Conservation (phyloP, 2,888 invertebrate genomes). For the Resseliella maxima region DNA sequence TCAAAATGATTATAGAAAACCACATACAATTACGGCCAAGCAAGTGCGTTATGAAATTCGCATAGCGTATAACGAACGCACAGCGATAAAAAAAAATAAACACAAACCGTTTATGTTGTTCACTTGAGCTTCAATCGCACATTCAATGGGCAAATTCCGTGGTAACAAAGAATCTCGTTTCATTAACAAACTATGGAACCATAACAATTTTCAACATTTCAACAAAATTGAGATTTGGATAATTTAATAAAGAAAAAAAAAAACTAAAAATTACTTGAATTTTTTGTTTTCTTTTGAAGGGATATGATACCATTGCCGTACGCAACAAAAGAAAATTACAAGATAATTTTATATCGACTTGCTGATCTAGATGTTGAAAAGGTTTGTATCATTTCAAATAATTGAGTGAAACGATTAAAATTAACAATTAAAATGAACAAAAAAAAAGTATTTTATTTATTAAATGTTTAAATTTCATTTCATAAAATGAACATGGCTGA, state of each 20-base stretch:
- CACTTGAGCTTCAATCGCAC: neutral
- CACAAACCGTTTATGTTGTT: neutral
- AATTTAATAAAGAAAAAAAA: conserved; percentile 44
- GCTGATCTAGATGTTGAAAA: conserved; percentile 73
- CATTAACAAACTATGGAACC: neutral
- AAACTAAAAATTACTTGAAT: neutral
- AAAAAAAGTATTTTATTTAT: too few species aligned
- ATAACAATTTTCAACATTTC: neutral
- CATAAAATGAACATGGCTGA: neutral
- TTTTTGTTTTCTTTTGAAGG: conserved; percentile 67
- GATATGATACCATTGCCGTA: conserved; percentile 77
- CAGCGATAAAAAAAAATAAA: neutral
- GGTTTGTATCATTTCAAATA: conserved; percentile 61
- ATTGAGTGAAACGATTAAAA: neutral
- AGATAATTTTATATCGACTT: conserved; percentile 75
- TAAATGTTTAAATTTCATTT: neutral
- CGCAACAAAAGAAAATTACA: conserved; percentile 75
- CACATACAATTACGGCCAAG: conserved; percentile 2
- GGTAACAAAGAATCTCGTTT: conserved; percentile 24
- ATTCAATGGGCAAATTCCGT: neutral
- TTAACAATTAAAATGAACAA: neutral
- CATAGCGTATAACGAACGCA: neutral
- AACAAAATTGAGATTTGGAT: neutral
- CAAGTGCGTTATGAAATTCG: neutral
- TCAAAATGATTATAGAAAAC: neutral